Evolutionary conservation across 2,888 invertebrate species (phyloP), one percentile per base, ranked within the genome.

Genomic region (Scaptomyza parva): DNA sequence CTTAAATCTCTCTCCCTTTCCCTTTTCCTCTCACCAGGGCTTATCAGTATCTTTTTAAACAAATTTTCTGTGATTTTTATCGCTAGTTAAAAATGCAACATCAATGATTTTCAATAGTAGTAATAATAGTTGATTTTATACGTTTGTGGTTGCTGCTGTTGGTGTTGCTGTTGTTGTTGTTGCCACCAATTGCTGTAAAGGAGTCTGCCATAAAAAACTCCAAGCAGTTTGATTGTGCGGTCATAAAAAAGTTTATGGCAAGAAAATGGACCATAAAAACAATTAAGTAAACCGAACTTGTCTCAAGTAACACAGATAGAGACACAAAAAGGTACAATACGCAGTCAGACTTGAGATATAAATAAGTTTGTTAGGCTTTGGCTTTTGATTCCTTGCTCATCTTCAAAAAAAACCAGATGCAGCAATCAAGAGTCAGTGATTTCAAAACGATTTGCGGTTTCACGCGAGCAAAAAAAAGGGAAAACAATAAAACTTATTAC

Each of bases 61-160:
- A 80, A 82, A 78, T 86, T 80, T 69, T 79, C 64, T 59, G 54
- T 82, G 83, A 69, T 78, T 78, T 84, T 86, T 76, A 79, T 86
- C 35, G 68, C 62, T 39, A 52, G 52, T 79, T 82, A 62, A 77
- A 74, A 81, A 55, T 55, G 62, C 55, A 68, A 40, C 37, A 43
- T 67, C 78, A 78, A 57, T 61, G 76, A 35, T 44, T 69, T 64
- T 69, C 58, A 76, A 68, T 76, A 28, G 70, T 44, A n/a, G 68
- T 77, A 71, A 68, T 82, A 75, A 76, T 63, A 57, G 40, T 62
- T 69, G 69, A 76, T 70, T 70, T 51, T 65, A 39, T 44, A 17
- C 26, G n/a, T 35, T 39, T 35, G 20, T n/a, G 35, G 43, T 17
- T 18, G 35, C 28, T 45, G 63, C 5, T 39, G n/a, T n/a, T n/a